These are phyloP conservation scores for Zygaena filipendulae DNA, from an alignment of 2,888 invertebrate species.

Conservation along the genomic window DNA sequence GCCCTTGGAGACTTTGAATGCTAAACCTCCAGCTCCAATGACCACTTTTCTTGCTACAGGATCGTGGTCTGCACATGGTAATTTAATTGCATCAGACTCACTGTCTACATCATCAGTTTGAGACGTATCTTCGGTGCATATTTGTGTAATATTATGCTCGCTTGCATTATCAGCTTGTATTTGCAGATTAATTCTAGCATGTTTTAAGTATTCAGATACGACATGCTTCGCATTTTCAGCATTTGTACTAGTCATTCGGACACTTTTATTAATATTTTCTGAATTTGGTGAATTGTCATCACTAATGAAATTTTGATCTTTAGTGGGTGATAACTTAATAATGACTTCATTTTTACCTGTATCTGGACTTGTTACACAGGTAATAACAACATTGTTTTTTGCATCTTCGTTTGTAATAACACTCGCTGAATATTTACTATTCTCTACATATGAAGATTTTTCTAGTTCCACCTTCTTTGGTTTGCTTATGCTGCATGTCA, in stretches of 20 bases:
- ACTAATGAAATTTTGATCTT: no score
- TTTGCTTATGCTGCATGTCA: slow-evolving; percentile 43
- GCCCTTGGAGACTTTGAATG: slow-evolving; percentile 66
- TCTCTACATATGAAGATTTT: slow-evolving; percentile 32
- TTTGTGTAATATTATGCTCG: slow-evolving; percentile 30
- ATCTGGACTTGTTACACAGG: slow-evolving; percentile 13
- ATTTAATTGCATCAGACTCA: slow-evolving; percentile 41
- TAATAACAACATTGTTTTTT: slow-evolving; percentile 18
- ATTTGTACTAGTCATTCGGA: no score
- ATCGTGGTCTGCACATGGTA: slow-evolving; percentile 47
- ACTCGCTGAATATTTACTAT: slow-evolving; percentile 23
- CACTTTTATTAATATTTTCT: no score
- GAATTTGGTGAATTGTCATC: slow-evolving; percentile 31
- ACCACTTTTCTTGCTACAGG: slow-evolving; percentile 69
- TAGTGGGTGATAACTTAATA: slow-evolving; percentile 16
- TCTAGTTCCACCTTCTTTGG: slow-evolving; percentile 43
- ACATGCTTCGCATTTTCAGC: slow-evolving; percentile 72
- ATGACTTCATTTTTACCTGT: slow-evolving; percentile 21
- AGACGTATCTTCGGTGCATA: slow-evolving; percentile 35
- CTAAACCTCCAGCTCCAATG: slow-evolving; percentile 72
- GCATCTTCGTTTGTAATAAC: slow-evolving; percentile 21
- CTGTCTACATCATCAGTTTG: slow-evolving; percentile 32
- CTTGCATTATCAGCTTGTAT: slow-evolving; percentile 35
- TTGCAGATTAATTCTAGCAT: slow-evolving; percentile 58
- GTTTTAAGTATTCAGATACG: slow-evolving; percentile 73